Percentiles rank a stretch among this genome's conserved stretches.
phyloP scores from a whole-genome alignment of 2,888 invertebrate species.

The Diaphora mendica region DNA sequence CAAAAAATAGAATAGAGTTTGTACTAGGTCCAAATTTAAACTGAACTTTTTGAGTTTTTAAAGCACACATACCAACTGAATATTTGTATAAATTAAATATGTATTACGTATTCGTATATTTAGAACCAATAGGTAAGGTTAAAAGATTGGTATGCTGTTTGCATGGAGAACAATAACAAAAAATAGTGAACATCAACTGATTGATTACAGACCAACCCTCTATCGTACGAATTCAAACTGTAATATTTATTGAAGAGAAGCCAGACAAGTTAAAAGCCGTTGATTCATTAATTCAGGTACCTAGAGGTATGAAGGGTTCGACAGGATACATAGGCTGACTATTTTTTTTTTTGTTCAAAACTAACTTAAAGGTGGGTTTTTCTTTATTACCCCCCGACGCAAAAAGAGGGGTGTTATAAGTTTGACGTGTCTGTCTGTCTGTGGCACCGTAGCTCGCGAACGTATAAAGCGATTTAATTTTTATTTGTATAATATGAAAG shows the following conservation, averaged over 20 bases:
- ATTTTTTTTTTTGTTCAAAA: not conserved
- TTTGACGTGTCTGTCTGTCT: too few species aligned
- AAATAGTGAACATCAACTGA: slow-evolving; percentile 34
- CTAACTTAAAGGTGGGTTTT: not conserved
- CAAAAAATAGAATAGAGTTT: too few species aligned
- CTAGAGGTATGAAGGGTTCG: slow-evolving; percentile 45
- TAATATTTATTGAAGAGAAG: slow-evolving; percentile 45
- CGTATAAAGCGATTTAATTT: too few species aligned
- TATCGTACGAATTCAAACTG: slow-evolving; percentile 39
- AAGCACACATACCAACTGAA: too few species aligned
- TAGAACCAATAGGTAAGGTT: not conserved
- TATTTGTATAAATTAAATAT: too few species aligned
- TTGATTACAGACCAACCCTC: slow-evolving; percentile 52
- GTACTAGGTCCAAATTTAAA: too few species aligned
- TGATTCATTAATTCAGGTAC: slow-evolving; percentile 58
- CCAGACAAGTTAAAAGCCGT: slow-evolving; percentile 43
- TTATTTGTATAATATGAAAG: too few species aligned
- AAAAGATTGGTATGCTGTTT: not conserved
- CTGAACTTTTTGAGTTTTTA: too few species aligned
- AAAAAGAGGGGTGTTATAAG: too few species aligned
- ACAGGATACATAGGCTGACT: not conserved
- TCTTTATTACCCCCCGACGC: too few species aligned
- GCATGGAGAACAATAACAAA: not conserved
- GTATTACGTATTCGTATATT: too few species aligned
- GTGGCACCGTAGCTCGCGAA: too few species aligned